Conservation (phyloP, 2,797 vertebrate genomes). For the Choloepus didactylus region DNA sequence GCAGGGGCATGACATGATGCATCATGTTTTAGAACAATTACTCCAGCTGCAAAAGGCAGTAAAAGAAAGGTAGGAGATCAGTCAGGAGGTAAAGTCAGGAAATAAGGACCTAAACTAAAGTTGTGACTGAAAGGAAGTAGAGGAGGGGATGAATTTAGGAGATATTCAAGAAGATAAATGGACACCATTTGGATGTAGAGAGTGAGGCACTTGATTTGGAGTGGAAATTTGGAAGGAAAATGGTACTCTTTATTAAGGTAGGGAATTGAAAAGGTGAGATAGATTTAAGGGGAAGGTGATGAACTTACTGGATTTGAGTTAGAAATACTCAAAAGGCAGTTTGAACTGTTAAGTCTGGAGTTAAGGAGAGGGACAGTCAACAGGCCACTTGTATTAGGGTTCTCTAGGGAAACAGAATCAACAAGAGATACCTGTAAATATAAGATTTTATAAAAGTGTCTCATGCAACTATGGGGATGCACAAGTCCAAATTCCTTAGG, state of each 20-base stretch:
- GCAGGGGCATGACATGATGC: background rate
- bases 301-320: background rate
- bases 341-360: background rate
- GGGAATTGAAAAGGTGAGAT: background rate
- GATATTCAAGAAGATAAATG: background rate
- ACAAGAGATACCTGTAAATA: no score
- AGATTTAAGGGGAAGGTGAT: background rate
- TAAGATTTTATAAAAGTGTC: no score
- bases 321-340: background rate
- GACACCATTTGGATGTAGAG: background rate
- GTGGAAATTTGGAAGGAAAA: background rate
- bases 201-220: background rate
- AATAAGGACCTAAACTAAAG: background rate
- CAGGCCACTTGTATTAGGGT: no score
- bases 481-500: no score
- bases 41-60: background rate
- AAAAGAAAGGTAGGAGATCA: background rate
- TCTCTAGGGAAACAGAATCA: no score
- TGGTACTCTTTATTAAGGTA: background rate
- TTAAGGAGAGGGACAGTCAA: background rate
- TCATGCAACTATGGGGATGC: no score
- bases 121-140: background rate
- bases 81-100: background rate
- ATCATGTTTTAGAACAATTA: background rate
- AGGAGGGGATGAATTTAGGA: background rate